These are phyloP conservation scores for Anhinga rufa DNA, from an alignment of 2,113 vertebrate genomes.

Conservation along the genomic window DNA sequence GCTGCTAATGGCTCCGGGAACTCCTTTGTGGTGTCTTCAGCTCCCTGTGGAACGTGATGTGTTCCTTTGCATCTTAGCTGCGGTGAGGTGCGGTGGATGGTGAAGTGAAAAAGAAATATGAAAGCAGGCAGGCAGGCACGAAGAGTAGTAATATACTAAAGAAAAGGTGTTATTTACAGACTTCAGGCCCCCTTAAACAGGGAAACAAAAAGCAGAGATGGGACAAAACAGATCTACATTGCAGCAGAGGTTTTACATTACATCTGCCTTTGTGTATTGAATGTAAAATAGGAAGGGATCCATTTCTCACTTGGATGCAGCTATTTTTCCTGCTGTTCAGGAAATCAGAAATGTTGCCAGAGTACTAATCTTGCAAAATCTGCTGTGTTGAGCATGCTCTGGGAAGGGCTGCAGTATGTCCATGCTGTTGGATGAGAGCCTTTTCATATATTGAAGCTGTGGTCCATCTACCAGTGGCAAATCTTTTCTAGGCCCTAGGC, in stretches of 20 bases:
- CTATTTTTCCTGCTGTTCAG: not conserved
- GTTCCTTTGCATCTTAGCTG: not conserved
- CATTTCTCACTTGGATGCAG: not conserved
- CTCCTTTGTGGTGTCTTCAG: not conserved
- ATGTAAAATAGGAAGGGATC: not conserved
- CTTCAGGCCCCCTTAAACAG: not conserved
- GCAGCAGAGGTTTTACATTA: not conserved
- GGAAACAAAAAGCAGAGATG: not conserved
- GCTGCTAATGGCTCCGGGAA: not conserved
- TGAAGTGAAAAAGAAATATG: not conserved
- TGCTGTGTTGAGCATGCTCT: not conserved
- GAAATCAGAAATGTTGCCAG: not conserved
- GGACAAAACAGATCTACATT: not conserved
- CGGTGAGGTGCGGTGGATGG: fast-evolving
- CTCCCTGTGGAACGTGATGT: not conserved
- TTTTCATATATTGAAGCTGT: not conserved
- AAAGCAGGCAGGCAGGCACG: not conserved
- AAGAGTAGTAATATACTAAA: not conserved
- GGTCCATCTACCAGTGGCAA: not conserved
- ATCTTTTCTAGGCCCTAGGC: not conserved
- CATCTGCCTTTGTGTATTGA: not conserved
- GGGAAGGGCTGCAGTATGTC: not conserved
- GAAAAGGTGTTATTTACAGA: not conserved
- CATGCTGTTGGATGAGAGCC: not conserved
- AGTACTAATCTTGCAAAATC: not conserved